Conservation (phyloP, 2,888 invertebrate genomes). For the Perithous albicinctus region DNA sequence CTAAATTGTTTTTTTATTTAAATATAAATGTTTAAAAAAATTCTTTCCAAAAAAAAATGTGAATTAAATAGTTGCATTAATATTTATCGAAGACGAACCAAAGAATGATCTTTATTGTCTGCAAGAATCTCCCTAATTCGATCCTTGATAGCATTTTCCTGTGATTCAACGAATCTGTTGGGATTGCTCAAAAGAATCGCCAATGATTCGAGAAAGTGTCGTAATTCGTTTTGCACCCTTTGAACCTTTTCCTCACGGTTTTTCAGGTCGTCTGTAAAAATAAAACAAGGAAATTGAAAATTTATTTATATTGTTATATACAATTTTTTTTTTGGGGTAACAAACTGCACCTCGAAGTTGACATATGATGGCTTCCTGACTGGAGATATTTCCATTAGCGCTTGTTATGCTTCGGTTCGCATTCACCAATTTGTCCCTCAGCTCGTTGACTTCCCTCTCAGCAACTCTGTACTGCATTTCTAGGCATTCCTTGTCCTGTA, state of each 20-base stretch:
- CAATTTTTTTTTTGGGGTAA: constrained; percentile 4
- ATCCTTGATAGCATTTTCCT: constrained; percentile 92
- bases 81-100: constrained; percentile 86
- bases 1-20: too few species aligned
- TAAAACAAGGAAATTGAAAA: constrained; percentile 66
- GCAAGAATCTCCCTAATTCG: constrained; percentile 91
- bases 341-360: constrained; percentile 89
- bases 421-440: constrained; percentile 88
- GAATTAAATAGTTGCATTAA: neutral
- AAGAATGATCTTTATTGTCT: constrained; percentile 91
- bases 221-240: constrained; percentile 88
- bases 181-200: constrained; percentile 90
- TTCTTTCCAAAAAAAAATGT: too few species aligned
- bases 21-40: too few species aligned
- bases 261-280: constrained; percentile 88
- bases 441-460: constrained; percentile 90
- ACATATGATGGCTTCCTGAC: constrained; percentile 89
- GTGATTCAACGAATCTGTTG: constrained; percentile 90
- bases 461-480: constrained; percentile 90
- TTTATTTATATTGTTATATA: constrained; percentile 8
- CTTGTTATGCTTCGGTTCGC: constrained; percentile 89
- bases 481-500: constrained; percentile 90
- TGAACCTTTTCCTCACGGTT: constrained; percentile 90
- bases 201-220: constrained; percentile 90
- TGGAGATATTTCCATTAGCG: constrained; percentile 89